Evolutionary conservation across 2,888 invertebrate species (phyloP), one percentile per base, ranked within the genome.

Genomic region (Sepioteuthis lessoniana): DNA sequence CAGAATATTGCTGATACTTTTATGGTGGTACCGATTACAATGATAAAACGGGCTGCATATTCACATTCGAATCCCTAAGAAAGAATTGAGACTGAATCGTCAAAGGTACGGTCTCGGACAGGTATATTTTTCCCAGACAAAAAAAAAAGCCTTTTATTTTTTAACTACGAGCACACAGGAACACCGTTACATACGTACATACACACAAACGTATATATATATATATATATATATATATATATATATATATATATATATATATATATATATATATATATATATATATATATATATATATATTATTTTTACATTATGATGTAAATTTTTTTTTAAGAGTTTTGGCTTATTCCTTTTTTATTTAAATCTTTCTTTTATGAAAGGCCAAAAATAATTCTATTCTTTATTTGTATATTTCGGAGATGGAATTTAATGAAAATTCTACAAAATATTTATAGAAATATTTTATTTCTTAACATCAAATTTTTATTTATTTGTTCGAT

Each of bases 141-240:
- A n/a, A n/a, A 21, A 55, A n/a, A 76, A 76, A n/a, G n/a, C 35
- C n/a, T 76, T n/a, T 76, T 76, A 76, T 76, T 76, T 76, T 76
- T n/a, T 35, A 76, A 76, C n/a, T 76, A 76, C 76, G 1, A 35
- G n/a, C 76, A 76, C 42, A n/a, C 42, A n/a, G 7, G 16, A n/a
- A 92, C n/a, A 92, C 38, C 31, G 31, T 47, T 92, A 92, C 35
- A 92, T 46, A 92, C 42, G n/a, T 28, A 92, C n/a, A 92, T 42
- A 92, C 42, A 92, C 46, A 46, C 42, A 46, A n/a, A 8, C 13
- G 8, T 46, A 35, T 16, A 76, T 46, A 21, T 38, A 90, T n/a
- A 76, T 76, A 46, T n/a, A 35, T 31, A 93, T 93, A 60, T 55
- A 93, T 90, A 31, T 93, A 93, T 47, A 38, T 35, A 93, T 19